Conservation (phyloP, 2,888 invertebrate species). For the Drosophila kuntzei region DNA sequence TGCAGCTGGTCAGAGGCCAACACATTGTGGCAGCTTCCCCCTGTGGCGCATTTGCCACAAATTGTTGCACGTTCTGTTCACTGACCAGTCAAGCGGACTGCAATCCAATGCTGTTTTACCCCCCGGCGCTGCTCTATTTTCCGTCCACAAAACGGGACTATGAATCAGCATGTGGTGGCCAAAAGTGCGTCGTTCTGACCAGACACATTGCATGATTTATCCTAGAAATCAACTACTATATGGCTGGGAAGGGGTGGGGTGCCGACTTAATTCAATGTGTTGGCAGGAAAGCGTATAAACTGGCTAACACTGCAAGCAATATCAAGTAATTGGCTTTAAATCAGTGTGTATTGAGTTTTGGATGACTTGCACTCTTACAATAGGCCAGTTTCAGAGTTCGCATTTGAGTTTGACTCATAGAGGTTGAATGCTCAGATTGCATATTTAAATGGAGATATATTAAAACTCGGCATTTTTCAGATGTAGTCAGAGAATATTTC, state of each 20-base stretch:
- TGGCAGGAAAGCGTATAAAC: constrained; percentile 1
- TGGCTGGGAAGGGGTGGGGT: too few relatives aligned
- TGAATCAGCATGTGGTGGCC: constrained; percentile 42
- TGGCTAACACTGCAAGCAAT: constrained; percentile 7
- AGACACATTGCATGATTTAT: constrained; percentile 29
- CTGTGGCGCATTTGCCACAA: constrained; percentile 68
- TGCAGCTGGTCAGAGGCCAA: constrained; percentile 30
- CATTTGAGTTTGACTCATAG: neutral
- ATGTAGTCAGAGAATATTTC: neutral
- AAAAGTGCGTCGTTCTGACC: constrained; percentile 34
- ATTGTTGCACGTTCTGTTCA: constrained; percentile 66
- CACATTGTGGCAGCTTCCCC: constrained; percentile 43
- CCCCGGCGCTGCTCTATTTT: constrained; percentile 35
- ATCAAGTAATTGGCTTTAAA: constrained; percentile 10
- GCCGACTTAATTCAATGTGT: constrained; percentile 6
- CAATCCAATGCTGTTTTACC: constrained; percentile 30
- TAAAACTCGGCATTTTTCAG: neutral
- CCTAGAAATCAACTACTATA: constrained; percentile 6
- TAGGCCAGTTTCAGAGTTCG: neutral
- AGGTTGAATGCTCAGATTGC: too few relatives aligned
- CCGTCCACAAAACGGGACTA: constrained; percentile 41
- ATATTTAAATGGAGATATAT: too few relatives aligned
- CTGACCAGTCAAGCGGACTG: constrained; percentile 49
- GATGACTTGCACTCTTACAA: neutral
- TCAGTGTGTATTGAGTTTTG: neutral